Conservation (phyloP, 2,888 invertebrate species). For the Subacronicta megacephala region DNA sequence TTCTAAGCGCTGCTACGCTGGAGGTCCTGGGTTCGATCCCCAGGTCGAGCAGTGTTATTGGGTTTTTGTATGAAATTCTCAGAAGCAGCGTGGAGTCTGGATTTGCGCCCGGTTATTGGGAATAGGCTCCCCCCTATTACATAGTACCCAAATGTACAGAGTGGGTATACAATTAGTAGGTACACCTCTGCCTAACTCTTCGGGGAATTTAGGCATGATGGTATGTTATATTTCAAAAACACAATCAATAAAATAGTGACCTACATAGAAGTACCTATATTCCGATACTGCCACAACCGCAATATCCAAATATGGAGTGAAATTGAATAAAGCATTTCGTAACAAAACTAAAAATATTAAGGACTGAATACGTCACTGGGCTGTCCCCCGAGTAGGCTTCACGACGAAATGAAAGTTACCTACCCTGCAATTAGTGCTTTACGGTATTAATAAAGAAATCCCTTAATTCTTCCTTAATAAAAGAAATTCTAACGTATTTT, state of each 20-base stretch:
- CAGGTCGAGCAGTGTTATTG: no score
- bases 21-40: no score
- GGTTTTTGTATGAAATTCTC: no score
- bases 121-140: no score
- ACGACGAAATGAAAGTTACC: conserved; percentile 71
- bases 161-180: no score
- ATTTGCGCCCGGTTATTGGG: no score
- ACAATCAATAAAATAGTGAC: not conserved
- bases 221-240: no score
- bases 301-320: conserved; percentile 7
- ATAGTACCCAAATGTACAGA: no score
- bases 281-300: conserved; percentile 14
- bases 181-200: no score
- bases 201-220: no score
- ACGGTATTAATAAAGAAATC: conserved; percentile 79
- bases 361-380: conserved; percentile 61
- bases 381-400: conserved; percentile 64
- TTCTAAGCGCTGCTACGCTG: no score
- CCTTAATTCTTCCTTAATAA: conserved; percentile 75
- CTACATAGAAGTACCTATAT: conserved; percentile 9
- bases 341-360: conserved; percentile 13
- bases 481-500: conserved; percentile 67
- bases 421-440: conserved; percentile 77
- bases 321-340: conserved; percentile 14
- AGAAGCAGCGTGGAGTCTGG: no score